Evolutionary conservation across 2,797 vertebrate species (phyloP), one percentile per base, ranked within the genome.

Genomic region (Crocodylus rhombifer): DNA sequence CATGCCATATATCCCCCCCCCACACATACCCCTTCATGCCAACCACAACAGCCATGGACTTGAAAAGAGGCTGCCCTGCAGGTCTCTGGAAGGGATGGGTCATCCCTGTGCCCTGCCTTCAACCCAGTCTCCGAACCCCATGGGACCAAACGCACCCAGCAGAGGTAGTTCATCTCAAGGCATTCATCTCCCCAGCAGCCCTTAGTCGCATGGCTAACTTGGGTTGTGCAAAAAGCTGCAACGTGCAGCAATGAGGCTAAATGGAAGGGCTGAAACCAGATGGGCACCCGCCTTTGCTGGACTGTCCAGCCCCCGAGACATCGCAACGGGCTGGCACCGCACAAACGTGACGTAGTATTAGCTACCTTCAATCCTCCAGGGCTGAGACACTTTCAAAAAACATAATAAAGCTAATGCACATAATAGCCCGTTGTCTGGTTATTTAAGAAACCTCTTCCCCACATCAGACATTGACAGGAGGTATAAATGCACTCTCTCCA

Each of bases 381-480:
- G 92, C 88, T 92, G 93, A 95, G 88, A 92, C 95, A 87, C 86
- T 96, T 96, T 28, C 4, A 74, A 91, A 85, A 95, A 78, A 94
- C 94, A 95, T 79, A 92, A 95, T 95, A 97, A 96, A 95, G 85
- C 90, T 93, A 93, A 92, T 90, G 80, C 93, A 93, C 89, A 92
- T 92, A 88, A 94, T 62, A 67, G 62, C 20, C 84, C 20, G 28
- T 42, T 91, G 84, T 93, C 95, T 94, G 94, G 84, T 94, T 94
- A 93, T 95, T 95, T 95, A 82, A 94, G 89, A 95, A 95, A 88
- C 82, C 93, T 85, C 90, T 97, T 95, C 95, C 95, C 93, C 94
- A 95, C 91, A 95, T 86, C 2, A n/a, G 90, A 97, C 82, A 26
- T 97, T 16, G 82, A 86, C 88, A 96, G 82, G 83, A 82, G 1